Base-by-base conservation (phyloP, 2,113 vertebrate species). In the Odontophorus gujanensis region DNA sequence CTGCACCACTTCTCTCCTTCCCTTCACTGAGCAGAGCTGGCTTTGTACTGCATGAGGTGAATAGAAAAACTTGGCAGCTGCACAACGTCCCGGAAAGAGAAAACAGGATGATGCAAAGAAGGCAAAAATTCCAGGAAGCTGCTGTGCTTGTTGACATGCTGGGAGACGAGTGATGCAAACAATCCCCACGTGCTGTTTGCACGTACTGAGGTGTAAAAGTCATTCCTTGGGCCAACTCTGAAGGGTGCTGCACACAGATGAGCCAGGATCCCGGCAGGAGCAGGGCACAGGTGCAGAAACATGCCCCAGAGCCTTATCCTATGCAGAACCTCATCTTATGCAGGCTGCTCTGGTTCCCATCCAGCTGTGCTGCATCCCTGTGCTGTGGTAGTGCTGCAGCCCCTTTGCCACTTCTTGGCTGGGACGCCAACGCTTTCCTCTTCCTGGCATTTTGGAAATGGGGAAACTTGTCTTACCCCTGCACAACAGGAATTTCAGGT, bases 111-210 rank as follows among this genome's bases (percentile, higher is more conserved):
- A 42, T 69, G 79, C n/a, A 91, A 95, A 91, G 75, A 82, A 76
- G 81, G 62, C 28, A 94, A 86, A 93, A 92, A 77, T 91, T 79
- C 79, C 75, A 93, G 81, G 87, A 92, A 89, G 63, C 63, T 67
- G 71, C 85, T 59, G 67, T 91, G 55, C 86, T 95, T 92, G 63
- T 71, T 82, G 71, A 87, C 42, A 50, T 45, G 16, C 55, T 74
- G 38, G 63, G 36, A 69, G 36, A 20, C 19, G 5, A 26, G 47
- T 57, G 78, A 95, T 92, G 87, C 50, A 91, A 68, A 63, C 38
- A 63, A 72, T 79, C 71, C 9, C n/a, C 38, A 12, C 14, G 7
- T 30, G 32, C 57, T 53, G 61, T 58, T 74, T 73, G 81, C 81
- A 85, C 0, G 1, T 82, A 66, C 38, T 8, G 32, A 93, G 36